Percentiles rank a stretch among this genome's conserved stretches.
phyloP scores from a whole-genome alignment of 2,888 invertebrate genomes.

The Melanostoma scalare region DNA sequence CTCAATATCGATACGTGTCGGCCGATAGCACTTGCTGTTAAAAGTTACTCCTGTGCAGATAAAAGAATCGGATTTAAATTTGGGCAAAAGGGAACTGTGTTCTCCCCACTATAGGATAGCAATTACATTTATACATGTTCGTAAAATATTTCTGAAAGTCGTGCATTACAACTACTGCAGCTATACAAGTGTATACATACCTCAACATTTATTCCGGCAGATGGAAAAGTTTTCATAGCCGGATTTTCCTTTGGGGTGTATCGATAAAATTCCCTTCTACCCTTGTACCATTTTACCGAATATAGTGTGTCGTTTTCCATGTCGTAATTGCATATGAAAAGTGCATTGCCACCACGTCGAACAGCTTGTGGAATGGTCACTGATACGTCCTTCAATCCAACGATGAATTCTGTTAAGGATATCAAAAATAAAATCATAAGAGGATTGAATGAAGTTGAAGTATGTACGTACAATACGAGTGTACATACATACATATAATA shows the following conservation, averaged over 20 bases:
- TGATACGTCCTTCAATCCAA: slow-evolving; percentile 85
- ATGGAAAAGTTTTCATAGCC: slow-evolving; percentile 85
- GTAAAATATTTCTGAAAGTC: slow-evolving; percentile 35
- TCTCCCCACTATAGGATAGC: no score
- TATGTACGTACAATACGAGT: no score
- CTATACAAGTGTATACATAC: slow-evolving; percentile 80
- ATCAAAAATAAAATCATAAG: slow-evolving; percentile 1
- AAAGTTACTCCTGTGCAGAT: slow-evolving; percentile 30
- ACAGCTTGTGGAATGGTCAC: slow-evolving; percentile 87
- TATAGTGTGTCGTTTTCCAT: slow-evolving; percentile 91
- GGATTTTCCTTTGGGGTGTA: slow-evolving; percentile 88
- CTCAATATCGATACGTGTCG: slow-evolving; percentile 12
- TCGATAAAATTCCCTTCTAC: slow-evolving; percentile 92
- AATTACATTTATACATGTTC: no score
- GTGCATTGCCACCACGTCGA: slow-evolving; percentile 86
- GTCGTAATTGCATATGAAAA: slow-evolving; percentile 89
- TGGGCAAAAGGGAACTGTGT: not conserved
- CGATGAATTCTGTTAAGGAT: slow-evolving; percentile 79
- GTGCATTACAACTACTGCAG: not conserved
- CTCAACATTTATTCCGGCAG: slow-evolving; percentile 85
- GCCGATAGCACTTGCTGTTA: slow-evolving; percentile 26
- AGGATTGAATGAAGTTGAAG: not conserved
- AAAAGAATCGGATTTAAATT: slow-evolving; percentile 42
- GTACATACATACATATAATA: no score
- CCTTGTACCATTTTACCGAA: slow-evolving; percentile 94